Base-by-base conservation (phyloP, 2,888 invertebrate species). In the Caradrina kadenii region DNA sequence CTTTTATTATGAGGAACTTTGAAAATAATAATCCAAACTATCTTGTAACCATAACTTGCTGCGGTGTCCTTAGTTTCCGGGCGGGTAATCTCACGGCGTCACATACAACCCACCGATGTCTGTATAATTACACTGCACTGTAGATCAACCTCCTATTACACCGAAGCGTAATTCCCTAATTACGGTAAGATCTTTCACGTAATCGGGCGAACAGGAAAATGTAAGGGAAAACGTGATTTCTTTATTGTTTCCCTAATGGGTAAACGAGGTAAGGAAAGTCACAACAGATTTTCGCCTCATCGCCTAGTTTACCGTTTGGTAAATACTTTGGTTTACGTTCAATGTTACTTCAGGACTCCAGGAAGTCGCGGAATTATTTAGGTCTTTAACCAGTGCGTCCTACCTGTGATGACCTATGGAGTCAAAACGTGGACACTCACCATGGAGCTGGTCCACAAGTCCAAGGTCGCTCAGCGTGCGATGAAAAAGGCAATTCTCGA, bases 161-260 rank as follows among this genome's bases (percentile, higher is more conserved):
- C 61, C 56, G 66, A 8, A 53, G 19, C 11, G 65, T 63, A 77
- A 49, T 42, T 26, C n/a, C 15, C 21, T 60, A 60, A 67, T 67
- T 50, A 73, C n/a, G 31, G 39, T 4, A 42, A 42, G 2, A 8
- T 53, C 19, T 5, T 45, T 45, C 19, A 49, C 26, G 63, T 35
- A 63, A 54, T 65, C 19, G 26, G 35, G 42, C 64, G 11, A 39
- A 15, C 35, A 62, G 58, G 49, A 22, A 60, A 42, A 73, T 59
- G 49, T 73, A 42, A 58, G 22, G 60, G 48, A 39, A 60, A 71
- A 63, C 55, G 52, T 76, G 71, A 72, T 77, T 65, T 62, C 53
- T 66, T 71, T 76, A 75, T 58, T 7, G 53, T 49, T 26, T 42
- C 26, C 21, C 35, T 76, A 64, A 76, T 61, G 56, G 64, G 71